Evolutionary conservation across 2,888 invertebrate genomes (phyloP), one percentile per base, ranked within the genome.

Genomic region (Ellobium chinense): DNA sequence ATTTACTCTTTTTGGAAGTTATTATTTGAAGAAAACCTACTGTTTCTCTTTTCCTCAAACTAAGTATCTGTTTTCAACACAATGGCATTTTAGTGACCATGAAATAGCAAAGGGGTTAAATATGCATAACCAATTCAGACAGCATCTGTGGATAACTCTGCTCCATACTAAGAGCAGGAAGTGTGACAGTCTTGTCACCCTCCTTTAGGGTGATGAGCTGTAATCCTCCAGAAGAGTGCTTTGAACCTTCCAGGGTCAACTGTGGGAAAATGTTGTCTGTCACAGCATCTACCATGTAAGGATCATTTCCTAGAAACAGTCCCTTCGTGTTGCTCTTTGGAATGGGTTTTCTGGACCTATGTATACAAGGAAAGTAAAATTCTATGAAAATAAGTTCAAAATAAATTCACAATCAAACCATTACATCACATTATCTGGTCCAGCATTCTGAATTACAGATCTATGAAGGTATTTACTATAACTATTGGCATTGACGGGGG

Each of bases 71-170:
- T n/a, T n/a, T n/a, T n/a, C n/a, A n/a, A n/a, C n/a, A n/a, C n/a
- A n/a, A n/a, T n/a, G n/a, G n/a, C n/a, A n/a, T n/a, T n/a, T n/a
- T n/a, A n/a, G n/a, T n/a, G n/a, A n/a, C n/a, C n/a, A n/a, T n/a
- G n/a, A n/a, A n/a, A n/a, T n/a, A n/a, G n/a, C n/a, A n/a, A n/a
- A n/a, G n/a, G n/a, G n/a, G n/a, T 66, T 70, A 93, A 70, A 93
- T 90, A 81, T 93, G 93, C 83, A 93, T 91, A 66, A 94, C 94
- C 2, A 94, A 89, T 83, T 94, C 94, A 0, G 94, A 93, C 37
- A 94, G 89, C 87, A 94, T 92, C 86, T 94, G 94, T 36, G 94
- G 93, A 85, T 94, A 94, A 87, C 94, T 94, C 84, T 94, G 93
- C 80, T 94, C 93, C n/a, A 92, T 89, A 83, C 92, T 91, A 36